Percentiles rank a stretch among this genome's conserved stretches.
These are phyloP conservation scores for Drosophila equinoxialis DNA, from an alignment of 1,140 invertebrate species.

Conservation along the genomic window DNA sequence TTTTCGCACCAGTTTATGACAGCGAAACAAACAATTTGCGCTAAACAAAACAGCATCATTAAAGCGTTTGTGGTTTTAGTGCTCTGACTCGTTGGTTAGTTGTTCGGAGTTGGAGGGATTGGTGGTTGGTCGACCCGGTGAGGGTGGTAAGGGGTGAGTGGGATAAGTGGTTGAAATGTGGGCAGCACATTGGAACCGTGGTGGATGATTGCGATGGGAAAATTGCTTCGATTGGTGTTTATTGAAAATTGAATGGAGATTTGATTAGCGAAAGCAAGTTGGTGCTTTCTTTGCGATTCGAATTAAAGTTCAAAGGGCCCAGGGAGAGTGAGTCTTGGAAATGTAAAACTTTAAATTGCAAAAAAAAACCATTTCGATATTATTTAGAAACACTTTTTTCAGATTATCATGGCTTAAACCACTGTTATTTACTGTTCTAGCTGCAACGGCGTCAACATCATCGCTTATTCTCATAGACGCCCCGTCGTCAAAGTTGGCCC, in stretches of 20 bases:
- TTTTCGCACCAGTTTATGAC: conserved; percentile 82
- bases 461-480: conserved; percentile 74
- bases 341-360: too few species aligned
- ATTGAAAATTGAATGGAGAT: conserved; percentile 3
- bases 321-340: not conserved
- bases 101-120: not conserved
- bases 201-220: conserved; percentile 10
- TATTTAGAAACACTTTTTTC: not conserved
- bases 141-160: conserved; percentile 14
- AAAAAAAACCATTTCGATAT: too few species aligned
- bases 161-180: conserved; percentile 35
- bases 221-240: conserved; percentile 13
- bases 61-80: conserved; percentile 82
- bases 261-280: conserved; percentile 5
- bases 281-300: not conserved
- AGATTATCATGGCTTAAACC: not conserved
- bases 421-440: conserved; percentile 37
- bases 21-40: conserved; percentile 82
- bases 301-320: not conserved
- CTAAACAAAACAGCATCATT: conserved; percentile 82
- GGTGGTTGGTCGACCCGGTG: not conserved
- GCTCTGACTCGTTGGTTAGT: conserved; percentile 56
- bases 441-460: conserved; percentile 67
- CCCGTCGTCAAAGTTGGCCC: conserved; percentile 53
- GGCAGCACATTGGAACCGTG: conserved; percentile 42